phyloP scores from a whole-genome alignment of 1,140 invertebrate genomes.

The Drosophila micromelanica region DNA sequence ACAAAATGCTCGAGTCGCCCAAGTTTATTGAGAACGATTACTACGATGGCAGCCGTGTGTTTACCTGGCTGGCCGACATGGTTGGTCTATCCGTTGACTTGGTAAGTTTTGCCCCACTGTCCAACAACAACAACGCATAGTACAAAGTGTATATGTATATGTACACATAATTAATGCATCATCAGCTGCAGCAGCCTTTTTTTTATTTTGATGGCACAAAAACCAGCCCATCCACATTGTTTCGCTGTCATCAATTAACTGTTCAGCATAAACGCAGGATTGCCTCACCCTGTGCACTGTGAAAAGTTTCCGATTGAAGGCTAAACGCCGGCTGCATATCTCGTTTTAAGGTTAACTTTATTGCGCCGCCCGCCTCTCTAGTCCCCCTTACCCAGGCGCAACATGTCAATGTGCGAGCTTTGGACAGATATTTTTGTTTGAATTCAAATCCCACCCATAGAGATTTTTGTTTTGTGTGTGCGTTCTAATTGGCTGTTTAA shows the following conservation, averaged over 20 bases:
- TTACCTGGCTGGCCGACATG: slow-evolving; percentile 86
- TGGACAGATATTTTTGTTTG: not conserved
- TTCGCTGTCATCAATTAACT: slow-evolving; percentile 2
- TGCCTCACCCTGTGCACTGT: slow-evolving; percentile 12
- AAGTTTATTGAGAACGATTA: slow-evolving; percentile 74
- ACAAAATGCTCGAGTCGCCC: slow-evolving; percentile 78
- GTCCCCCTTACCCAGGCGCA: slow-evolving; percentile 21
- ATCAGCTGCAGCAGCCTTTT: not conserved
- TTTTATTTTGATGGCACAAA: not conserved
- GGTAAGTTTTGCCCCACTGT: slow-evolving; percentile 83
- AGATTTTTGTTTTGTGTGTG: not conserved
- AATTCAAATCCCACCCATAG: not conserved
- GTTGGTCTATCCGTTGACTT: slow-evolving; percentile 87
- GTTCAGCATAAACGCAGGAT: slow-evolving; percentile 1
- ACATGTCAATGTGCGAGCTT: slow-evolving; percentile 26
- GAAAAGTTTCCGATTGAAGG: slow-evolving; percentile 26
- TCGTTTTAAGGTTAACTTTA: slow-evolving; percentile 25
- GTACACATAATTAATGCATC: not conserved
- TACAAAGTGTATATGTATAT: not conserved
- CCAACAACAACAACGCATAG: not conserved
- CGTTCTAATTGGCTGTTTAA: slow-evolving; percentile 16
- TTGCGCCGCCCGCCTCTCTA: not conserved
- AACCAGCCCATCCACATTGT: slow-evolving; percentile 14
- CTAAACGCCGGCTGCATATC: slow-evolving; percentile 44
- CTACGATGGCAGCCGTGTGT: slow-evolving; percentile 87